Base-by-base conservation (phyloP, 1,140 invertebrate species). In the Oppia nitens region DNA sequence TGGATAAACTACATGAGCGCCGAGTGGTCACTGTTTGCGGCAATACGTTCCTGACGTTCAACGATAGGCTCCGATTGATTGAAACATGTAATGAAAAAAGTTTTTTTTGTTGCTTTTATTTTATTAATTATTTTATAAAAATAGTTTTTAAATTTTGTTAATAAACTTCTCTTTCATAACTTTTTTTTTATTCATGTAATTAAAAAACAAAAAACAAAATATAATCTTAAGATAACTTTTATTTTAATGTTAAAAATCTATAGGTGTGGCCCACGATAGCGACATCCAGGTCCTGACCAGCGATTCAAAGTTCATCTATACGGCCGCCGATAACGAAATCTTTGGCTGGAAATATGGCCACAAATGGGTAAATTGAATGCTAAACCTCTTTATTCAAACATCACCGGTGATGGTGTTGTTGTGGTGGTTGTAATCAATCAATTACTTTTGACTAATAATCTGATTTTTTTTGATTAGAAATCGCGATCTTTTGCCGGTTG, bases 261-360 rank as follows among this genome's bases (percentile, higher is more conserved):
- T 21, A 64, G 61, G 63, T 55, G 54, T 59, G 23, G 60, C 63
- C 14, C 64, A 64, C 55, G 40, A 47, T 1, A 80, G 78, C 4
- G 83, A 90, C 12, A 95, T 98, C 63, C 83, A 79, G 25, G 84
- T 82, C 64, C 69, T 96, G 66, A 78, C 81, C 53, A 82, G 81
- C 0, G 89, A 95, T 71, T 77, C 78, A 23, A 82, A 76, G 67
- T 81, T 85, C 65, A 80, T 93, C 2, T 97, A 85, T 68, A 87
- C 89, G 9, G 84, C 83, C 0, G 80, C 81, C 70, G 68, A 68
- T 57, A 81, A 84, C 62, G 74, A 79, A 20, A 81, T 96, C 65
- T 85, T 81, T 66, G 87, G 86, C 1, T 96, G 91, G 85, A 77
- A 82, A 66, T 75, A 87, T 73, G 88, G 89, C 3, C 59, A 57